A percentile compares a stretch with the other conserved stretches of the same genome.
phyloP scores from a whole-genome alignment of 2,888 invertebrate genomes.

The Malthinus flaveolus region DNA sequence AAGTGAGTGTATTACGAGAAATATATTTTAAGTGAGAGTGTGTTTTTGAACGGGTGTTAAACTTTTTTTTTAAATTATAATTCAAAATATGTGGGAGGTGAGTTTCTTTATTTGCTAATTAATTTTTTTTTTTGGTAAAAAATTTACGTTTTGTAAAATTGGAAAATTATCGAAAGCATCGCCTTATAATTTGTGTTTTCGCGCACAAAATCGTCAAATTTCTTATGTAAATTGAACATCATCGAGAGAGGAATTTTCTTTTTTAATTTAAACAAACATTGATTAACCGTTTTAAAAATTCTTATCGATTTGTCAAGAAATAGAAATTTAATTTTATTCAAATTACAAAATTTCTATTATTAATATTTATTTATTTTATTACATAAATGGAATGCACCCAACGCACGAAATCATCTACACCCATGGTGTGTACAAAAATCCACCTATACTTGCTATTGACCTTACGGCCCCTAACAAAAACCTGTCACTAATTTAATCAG shows the following conservation, averaged over 20 bases:
- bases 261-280: too few relatives aligned
- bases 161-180: neutral
- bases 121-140: neutral
- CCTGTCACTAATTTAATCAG: slow-evolving; percentile 2
- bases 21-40: slow-evolving; percentile 24
- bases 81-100: neutral
- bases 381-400: neutral
- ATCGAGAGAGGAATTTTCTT: too few relatives aligned
- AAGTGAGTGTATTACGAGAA: slow-evolving; percentile 21
- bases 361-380: neutral
- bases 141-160: neutral
- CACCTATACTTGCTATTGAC: slow-evolving; percentile 2
- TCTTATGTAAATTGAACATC: too few relatives aligned
- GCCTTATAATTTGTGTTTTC: too few relatives aligned
- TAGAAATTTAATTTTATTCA: too few relatives aligned
- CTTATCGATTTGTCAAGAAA: too few relatives aligned
- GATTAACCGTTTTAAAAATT: too few relatives aligned
- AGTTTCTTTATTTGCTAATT: neutral
- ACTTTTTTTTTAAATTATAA: neutral
- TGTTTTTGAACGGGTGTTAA: slow-evolving; percentile 3
- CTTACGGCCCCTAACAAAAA: slow-evolving; percentile 5
- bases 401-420: neutral
- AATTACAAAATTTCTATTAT: too few relatives aligned
- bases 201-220: too few relatives aligned
- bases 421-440: neutral